phyloP scores from a whole-genome alignment of 2,113 vertebrate genomes.

The Macquaria australasica region DNA sequence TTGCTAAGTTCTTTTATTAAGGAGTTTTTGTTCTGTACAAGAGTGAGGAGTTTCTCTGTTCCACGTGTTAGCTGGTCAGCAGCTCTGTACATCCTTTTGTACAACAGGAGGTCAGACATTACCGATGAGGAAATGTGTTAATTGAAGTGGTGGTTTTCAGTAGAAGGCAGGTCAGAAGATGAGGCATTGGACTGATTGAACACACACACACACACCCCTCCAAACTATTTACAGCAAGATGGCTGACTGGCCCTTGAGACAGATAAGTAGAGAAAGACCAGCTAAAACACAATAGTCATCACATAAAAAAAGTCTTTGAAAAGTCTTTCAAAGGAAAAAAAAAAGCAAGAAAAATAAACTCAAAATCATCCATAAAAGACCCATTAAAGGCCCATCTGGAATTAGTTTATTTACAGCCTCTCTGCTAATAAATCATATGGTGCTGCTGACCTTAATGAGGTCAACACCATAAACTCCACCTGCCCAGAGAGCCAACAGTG shows the following conservation, averaged over 20 bases:
- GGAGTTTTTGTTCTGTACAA: conserved; percentile 72
- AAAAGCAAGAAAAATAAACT: conserved; percentile 27
- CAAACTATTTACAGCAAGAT: conserved; percentile 56
- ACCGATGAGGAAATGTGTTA: conserved; percentile 44
- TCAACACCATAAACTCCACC: conserved; percentile 19
- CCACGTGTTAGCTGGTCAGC: conserved; percentile 49
- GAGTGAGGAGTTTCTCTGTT: conserved; percentile 51
- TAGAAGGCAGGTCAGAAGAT: conserved; percentile 41
- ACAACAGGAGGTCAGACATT: conserved; percentile 60
- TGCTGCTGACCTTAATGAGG: conserved; percentile 17
- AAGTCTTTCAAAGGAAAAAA: conserved; percentile 30
- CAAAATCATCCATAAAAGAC: conserved; percentile 43
- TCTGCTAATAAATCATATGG: conserved; percentile 7
- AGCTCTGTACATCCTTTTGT: conserved; percentile 70
- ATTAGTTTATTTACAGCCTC: conserved; percentile 56
- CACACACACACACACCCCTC: conserved; percentile 1
- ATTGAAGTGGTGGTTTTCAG: conserved; percentile 37
- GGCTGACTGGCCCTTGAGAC: conserved; percentile 33
- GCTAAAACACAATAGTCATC: conserved; percentile 33
- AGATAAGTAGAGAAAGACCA: conserved; percentile 32
- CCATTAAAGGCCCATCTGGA: conserved; percentile 39
- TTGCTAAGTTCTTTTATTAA: conserved; percentile 73
- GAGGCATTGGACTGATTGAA: conserved; percentile 23
- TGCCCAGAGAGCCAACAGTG: neutral
- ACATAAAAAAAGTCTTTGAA: conserved; percentile 53